Base-by-base conservation (phyloP, 2,797 vertebrate genomes). In the Denticeps clupeoides region DNA sequence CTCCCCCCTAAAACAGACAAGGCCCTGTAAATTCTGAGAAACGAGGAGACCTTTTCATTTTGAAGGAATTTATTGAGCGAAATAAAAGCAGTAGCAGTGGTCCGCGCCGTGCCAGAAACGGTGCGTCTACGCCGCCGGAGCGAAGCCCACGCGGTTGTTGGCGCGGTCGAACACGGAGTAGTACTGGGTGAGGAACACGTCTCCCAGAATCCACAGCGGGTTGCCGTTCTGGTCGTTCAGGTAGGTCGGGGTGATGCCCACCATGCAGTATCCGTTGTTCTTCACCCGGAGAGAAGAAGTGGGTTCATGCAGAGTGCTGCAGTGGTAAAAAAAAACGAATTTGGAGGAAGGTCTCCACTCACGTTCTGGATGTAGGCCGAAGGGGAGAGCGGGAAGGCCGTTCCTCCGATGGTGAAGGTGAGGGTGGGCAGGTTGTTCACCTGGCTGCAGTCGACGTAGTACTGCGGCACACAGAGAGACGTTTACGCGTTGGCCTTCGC, bases 181-280 rank as follows among this genome's bases (percentile, higher is more conserved):
- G 64, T 83, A 86, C 8, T 81, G 70, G 63, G 69, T 82, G 22
- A 88, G 78, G 71, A 89, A 87, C n/a, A 88, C 60, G 0, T 87
- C 71, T 1, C 83, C 82, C 38, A 89, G 56, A 75, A 83, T 84
- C 85, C 80, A 85, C 63, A 89, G 70, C 0, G 80, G 73, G 53
- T 81, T 69, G n/a, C 69, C 70, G 0, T 27, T 63, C 45, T 23
- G 41, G 16, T 77, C 74, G 10, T 64, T 55, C 63, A 81, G 2
- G 53, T 77, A 80, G 4, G 76, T 80, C 49, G 22, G 46, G 48
- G 78, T 73, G 1, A 74, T 53, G 1, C 45, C 67, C 1, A 81
- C 49, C 0, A 9, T 59, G 59, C 75, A 82, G 31, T 27, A 40
- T 2, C 40, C 33, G 2, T 41, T 40, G 19, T 35, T 26, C 27